Percentiles rank a stretch among this genome's conserved stretches.
Evolutionary conservation across 2,113 vertebrate genomes (phyloP).

Genomic region (Nothobranchius furzeri): DNA sequence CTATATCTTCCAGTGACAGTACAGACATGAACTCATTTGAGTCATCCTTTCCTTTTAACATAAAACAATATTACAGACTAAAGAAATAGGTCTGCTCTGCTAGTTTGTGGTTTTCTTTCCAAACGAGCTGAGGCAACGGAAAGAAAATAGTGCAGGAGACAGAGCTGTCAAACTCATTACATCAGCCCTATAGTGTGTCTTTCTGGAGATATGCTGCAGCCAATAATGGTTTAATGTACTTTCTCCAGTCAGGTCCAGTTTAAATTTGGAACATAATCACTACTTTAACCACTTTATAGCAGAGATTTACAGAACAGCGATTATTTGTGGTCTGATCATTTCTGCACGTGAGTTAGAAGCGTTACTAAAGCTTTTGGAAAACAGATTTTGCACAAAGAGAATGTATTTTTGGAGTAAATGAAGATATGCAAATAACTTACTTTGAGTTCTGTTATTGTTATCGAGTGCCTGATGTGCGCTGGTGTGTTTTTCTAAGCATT

Average conservation of each 20-base stretch:
- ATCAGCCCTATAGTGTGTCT: slow-evolving; percentile 31
- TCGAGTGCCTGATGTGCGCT: slow-evolving; percentile 22
- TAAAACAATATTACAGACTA: slow-evolving; percentile 20
- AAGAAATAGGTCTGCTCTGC: slow-evolving; percentile 42
- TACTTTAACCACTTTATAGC: slow-evolving; percentile 27
- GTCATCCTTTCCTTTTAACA: slow-evolving; percentile 51
- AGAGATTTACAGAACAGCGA: slow-evolving; percentile 20
- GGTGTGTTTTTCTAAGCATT: slow-evolving; percentile 37
- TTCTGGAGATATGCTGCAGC: slow-evolving; percentile 16
- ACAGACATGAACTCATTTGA: slow-evolving; percentile 51
- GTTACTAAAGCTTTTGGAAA: slow-evolving; percentile 8
- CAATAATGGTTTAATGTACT: slow-evolving; percentile 31
- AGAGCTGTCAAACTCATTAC: slow-evolving; percentile 69
- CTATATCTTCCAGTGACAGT: slow-evolving; percentile 23
- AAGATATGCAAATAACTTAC: no score
- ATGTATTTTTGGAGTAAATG: no score
- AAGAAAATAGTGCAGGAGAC: slow-evolving; percentile 24
- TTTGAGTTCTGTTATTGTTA: slow-evolving; percentile 12
- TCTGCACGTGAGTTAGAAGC: neutral
- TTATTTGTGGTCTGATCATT: slow-evolving; percentile 20
- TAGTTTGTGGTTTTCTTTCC: slow-evolving; percentile 67
- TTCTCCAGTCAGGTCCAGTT: slow-evolving; percentile 27
- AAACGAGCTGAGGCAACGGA: slow-evolving; percentile 52
- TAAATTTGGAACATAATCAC: slow-evolving; percentile 29
- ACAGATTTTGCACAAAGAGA: slow-evolving; percentile 5